phyloP scores from a whole-genome alignment of 2,113 vertebrate genomes.

The Pachycephala philippinensis region DNA sequence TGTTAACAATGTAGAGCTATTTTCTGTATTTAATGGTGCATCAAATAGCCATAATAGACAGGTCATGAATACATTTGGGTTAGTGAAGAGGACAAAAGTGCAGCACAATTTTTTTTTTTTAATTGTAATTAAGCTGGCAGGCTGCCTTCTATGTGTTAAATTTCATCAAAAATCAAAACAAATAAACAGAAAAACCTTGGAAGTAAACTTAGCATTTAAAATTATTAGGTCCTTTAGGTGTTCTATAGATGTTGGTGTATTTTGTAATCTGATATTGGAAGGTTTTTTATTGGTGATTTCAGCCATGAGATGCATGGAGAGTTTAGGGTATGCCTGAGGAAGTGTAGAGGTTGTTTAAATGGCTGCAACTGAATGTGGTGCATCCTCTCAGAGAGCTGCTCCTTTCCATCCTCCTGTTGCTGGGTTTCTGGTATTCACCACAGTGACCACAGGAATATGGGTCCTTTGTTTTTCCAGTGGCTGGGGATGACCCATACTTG shows the following conservation, averaged over 20 bases:
- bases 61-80: background rate
- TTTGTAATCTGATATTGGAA: background rate
- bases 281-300: background rate
- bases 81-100: background rate
- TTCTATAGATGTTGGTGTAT: background rate
- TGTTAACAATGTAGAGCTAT: background rate
- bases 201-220: background rate
- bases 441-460: background rate
- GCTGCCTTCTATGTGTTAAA: background rate
- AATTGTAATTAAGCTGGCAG: background rate
- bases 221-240: background rate
- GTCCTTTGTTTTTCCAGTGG: background rate
- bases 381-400: background rate
- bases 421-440: background rate
- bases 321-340: fast-evolving
- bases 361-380: no score
- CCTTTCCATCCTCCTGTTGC: background rate
- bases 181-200: background rate
- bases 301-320: background rate
- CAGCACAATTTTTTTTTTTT: background rate
- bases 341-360: background rate
- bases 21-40: background rate
- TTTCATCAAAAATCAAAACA: background rate
- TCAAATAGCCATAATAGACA: background rate
- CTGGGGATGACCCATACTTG: background rate